Evolutionary conservation across 1,140 invertebrate genomes (phyloP).

Genomic region (Planococcus citri): DNA sequence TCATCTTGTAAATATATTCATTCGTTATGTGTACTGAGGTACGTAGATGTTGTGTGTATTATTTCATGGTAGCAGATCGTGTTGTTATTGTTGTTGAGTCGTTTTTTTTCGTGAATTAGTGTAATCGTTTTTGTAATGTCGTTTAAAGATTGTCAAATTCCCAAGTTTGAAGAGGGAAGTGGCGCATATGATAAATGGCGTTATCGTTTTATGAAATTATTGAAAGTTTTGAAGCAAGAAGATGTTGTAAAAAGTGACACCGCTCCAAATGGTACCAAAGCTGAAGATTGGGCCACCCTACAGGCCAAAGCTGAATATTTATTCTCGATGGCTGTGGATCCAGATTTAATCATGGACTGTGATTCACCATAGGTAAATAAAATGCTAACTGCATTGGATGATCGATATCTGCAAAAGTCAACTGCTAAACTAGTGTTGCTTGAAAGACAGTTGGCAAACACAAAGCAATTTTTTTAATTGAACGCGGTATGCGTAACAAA

Average conservation of each 20-base stretch:
- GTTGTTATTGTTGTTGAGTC: too few relatives aligned
- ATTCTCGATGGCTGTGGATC: not conserved
- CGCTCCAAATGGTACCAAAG: not conserved
- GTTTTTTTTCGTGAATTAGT: too few relatives aligned
- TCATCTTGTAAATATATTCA: too few relatives aligned
- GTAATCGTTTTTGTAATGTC: too few relatives aligned
- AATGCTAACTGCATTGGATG: not conserved
- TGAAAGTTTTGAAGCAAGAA: not conserved
- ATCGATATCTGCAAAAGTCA: not conserved
- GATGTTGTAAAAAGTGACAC: not conserved
- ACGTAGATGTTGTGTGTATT: too few relatives aligned
- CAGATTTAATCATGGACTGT: not conserved
- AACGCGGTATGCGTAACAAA: too few relatives aligned
- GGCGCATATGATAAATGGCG: not conserved
- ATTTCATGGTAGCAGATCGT: too few relatives aligned
- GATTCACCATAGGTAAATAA: not conserved
- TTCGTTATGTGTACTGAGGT: too few relatives aligned
- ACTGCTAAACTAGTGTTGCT: not conserved
- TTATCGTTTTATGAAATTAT: not conserved
- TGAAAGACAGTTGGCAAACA: not conserved
- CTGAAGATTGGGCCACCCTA: not conserved
- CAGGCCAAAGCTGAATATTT: not conserved
- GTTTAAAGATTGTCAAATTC: too few relatives aligned
- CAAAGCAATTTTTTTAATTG: too few relatives aligned
- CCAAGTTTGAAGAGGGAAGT: not conserved